Conservation (phyloP, 2,888 invertebrate genomes). For the Metellina segmentata region DNA sequence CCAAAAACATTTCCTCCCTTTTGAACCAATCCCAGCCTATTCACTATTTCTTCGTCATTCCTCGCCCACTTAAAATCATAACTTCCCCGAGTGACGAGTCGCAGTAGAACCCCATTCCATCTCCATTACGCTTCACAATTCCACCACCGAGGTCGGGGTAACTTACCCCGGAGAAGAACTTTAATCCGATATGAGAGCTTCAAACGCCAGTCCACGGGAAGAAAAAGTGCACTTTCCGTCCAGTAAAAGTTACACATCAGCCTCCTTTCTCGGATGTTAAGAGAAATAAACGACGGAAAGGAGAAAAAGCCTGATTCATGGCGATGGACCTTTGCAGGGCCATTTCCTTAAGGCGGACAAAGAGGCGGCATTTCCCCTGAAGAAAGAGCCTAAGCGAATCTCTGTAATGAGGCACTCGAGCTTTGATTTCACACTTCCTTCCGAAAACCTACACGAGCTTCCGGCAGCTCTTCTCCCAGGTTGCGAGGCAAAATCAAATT, state of each 20-base stretch:
- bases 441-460: slow-evolving; percentile 48
- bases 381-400: slow-evolving; percentile 30
- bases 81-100: no score
- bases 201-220: not conserved
- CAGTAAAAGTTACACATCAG: slow-evolving; percentile 36
- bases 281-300: slow-evolving; percentile 5
- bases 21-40: no score
- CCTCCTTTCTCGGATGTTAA: slow-evolving; percentile 2
- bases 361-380: slow-evolving; percentile 14
- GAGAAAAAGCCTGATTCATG: slow-evolving; percentile 42
- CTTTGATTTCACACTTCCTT: slow-evolving; percentile 63
- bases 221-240: not conserved
- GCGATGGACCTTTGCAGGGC: slow-evolving; percentile 24
- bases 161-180: no score
- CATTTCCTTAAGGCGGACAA: slow-evolving; percentile 32
- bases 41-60: no score
- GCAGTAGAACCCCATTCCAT: no score
- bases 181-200: not conserved
- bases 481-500: slow-evolving; percentile 34
- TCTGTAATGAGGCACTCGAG: slow-evolving; percentile 55
- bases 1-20: no score
- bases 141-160: no score
- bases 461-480: slow-evolving; percentile 12
- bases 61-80: no score
- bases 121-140: no score